phyloP scores from a whole-genome alignment of 1,140 invertebrate genomes.

The Neoseiulus cucumeris region DNA sequence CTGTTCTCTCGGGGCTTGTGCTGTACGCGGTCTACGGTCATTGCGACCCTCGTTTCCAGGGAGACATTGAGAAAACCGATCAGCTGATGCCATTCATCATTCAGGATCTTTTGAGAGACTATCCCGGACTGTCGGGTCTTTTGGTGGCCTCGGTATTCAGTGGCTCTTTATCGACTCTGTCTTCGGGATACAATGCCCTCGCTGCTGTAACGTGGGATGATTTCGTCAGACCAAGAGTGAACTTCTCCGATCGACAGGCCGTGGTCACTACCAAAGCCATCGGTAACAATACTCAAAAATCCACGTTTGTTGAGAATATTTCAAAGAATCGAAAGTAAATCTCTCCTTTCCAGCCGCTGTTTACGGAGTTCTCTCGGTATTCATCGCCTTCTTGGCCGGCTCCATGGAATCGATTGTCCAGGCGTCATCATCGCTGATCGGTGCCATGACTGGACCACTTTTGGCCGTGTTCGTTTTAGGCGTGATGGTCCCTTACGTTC shows the following conservation, averaged over 20 bases:
- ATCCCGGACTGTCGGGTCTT: constrained; percentile 24
- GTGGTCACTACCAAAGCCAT: background rate
- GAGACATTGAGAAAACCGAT: constrained; percentile 21
- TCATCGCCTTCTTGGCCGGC: constrained; percentile 47
- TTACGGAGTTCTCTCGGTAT: constrained; percentile 45
- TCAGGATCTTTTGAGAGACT: constrained; percentile 18
- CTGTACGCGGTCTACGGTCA: constrained; percentile 25
- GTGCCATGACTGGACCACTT: constrained; percentile 52
- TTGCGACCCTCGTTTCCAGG: constrained; percentile 25
- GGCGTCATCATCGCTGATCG: constrained; percentile 52
- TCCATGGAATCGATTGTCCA: constrained; percentile 43
- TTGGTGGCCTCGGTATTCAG: constrained; percentile 25
- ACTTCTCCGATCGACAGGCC: background rate
- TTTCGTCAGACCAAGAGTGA: constrained; percentile 12
- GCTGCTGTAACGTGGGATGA: constrained; percentile 19
- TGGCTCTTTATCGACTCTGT: constrained; percentile 19
- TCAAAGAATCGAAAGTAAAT: background rate
- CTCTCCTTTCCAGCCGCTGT: constrained; percentile 32
- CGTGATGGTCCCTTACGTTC: constrained; percentile 33
- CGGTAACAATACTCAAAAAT: background rate
- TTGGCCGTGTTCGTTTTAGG: constrained; percentile 52
- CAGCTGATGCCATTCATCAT: constrained; percentile 25
- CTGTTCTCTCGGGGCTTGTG: constrained; percentile 22
- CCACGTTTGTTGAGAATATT: background rate
- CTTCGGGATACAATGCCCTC: constrained; percentile 18